phyloP scores from a whole-genome alignment of 2,888 invertebrate genomes.

The Lycocerus yunnanus region DNA sequence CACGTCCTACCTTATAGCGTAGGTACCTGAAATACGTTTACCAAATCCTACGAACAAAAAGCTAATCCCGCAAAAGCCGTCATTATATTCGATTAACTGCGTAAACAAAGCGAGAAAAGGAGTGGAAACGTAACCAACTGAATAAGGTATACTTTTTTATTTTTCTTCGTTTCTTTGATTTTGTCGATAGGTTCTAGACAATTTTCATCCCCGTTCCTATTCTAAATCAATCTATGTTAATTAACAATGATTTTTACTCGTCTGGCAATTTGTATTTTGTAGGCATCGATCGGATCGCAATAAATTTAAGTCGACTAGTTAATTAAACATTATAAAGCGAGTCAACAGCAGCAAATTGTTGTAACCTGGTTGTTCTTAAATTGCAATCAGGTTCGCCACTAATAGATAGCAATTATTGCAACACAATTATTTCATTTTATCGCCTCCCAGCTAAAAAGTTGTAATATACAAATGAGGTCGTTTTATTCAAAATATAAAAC shows the following conservation, averaged over 20 bases:
- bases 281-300: background rate
- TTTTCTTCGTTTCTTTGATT: constrained; percentile 30
- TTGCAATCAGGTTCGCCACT: constrained; percentile 17
- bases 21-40: constrained; percentile 19
- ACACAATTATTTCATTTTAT: background rate
- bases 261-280: background rate
- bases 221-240: background rate
- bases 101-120: constrained; percentile 32
- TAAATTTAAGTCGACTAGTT: constrained; percentile 25
- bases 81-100: constrained; percentile 35
- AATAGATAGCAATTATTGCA: constrained; percentile 19
- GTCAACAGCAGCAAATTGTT: constrained; percentile 22
- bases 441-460: background rate
- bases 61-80: constrained; percentile 32
- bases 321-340: constrained; percentile 30
- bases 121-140: constrained; percentile 22
- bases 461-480: background rate
- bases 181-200: constrained; percentile 26
- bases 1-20: constrained; percentile 12
- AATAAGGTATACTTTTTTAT: constrained; percentile 11
- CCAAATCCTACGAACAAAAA: constrained; percentile 26
- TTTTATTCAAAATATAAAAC: background rate
- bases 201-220: background rate
- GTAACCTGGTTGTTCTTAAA: constrained; percentile 21
- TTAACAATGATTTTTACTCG: background rate